Base-by-base conservation (phyloP, 2,797 vertebrate genomes). In the Parotocinclus haroldoi region DNA sequence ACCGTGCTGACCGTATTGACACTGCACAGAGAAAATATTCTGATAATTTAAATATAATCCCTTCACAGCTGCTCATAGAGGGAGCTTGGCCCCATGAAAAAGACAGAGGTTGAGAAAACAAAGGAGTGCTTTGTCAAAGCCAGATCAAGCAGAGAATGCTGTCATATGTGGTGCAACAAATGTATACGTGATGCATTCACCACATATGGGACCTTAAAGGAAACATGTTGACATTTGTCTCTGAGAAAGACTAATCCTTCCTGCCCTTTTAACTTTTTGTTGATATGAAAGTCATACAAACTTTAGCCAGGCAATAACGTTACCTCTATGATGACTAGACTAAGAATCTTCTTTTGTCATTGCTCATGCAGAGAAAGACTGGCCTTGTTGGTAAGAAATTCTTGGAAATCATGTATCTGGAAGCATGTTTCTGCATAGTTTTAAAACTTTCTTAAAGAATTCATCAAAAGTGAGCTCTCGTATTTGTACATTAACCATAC, bases 41-140 rank as follows among this genome's bases (percentile, higher is more conserved):
- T 48, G 75, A 79, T 81, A 74, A 86, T 83, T 82, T 82, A 58
- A 76, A 80, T 80, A 56, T 77, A 83, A 84, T 84, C 72, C 77
- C 66, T 58, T 70, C 54, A 79, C 84, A 82, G 81, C 74, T 77
- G 75, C 73, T 77, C 59, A 13, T 59, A 72, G 76, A 77, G 68
- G 75, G 36, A 68, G 63, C 39, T 49, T 66, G 78, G 69, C 77
- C 58, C 55, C 74, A 68, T 69, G 74, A 79, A 83, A 77, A 81
- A 78, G 75, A 68, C 79, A 75, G 75, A 83, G 68, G 66, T 78
- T 74, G 63, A 45, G 67, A 77, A 84, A 88, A 86, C 80, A 89
- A 82, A 68, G 46, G 67, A 64, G 40, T 10, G 61, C 79, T 81
- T 81, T 86, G 80, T 82, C 73, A 71, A 75, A 77, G 66, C 37